Evolutionary conservation across 2,888 invertebrate genomes (phyloP), one percentile per base, ranked within the genome.

Genomic region (Caenorhabditis sp.): DNA sequence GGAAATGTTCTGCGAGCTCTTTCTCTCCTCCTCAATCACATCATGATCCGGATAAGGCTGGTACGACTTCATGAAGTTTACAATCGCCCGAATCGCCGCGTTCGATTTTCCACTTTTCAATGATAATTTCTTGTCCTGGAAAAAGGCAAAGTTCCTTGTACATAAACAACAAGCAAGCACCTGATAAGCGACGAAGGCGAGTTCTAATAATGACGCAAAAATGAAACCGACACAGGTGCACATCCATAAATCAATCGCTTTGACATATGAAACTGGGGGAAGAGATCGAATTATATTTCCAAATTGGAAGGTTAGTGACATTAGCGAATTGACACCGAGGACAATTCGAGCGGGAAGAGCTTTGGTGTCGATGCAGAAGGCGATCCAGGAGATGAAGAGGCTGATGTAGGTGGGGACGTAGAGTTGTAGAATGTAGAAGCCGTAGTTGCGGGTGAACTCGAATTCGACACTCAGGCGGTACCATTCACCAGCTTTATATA

Each of bases 151-250:
- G n/a, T n/a, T 31, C 4, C 10, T 31, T 31, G 10, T 31, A 31
- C 4, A 31, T 31, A 7, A 10, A 31, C 10, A 10, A 7, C 10
- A 10, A 10, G 4, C 31, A 31, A 31, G 4, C 31, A 83, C 84
- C 76, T 84, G 85, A 71, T 86, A 86, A 1, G 86, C 85, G 23
- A 86, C 84, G 60, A 84, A 81, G 1, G 86, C 85, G 60, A 86
- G 70, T 69, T 86, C 86, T 2, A 86, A 69, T 0, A 84, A 71
- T 1, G 85, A 83, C 3, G 83, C 85, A 65, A 86, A 86, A 38
- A 86, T 86, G 70, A 85, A 86, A 2, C 80, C 83, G 10, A 83
- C 79, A 61, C 85, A 86, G 1, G 83, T 80, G 70, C 82, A 80
- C 84, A 86, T 85, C 78, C 84, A 85, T 49, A 81, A 67, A 66